Conservation (phyloP, 2,888 invertebrate species). For the Rhogogaster chlorosoma region DNA sequence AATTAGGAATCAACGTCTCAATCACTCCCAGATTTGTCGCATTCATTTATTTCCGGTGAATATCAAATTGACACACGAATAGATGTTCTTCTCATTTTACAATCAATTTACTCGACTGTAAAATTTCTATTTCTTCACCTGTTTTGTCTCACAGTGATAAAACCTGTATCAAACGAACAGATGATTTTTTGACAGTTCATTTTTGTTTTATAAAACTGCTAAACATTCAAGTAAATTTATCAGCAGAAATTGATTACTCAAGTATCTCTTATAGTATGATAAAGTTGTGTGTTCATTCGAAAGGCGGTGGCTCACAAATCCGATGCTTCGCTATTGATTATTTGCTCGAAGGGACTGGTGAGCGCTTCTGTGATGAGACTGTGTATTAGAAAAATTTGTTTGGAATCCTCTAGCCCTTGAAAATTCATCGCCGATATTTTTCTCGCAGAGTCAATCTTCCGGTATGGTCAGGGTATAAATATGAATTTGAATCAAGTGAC, state of each 20-base stretch:
- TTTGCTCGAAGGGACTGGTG: not conserved
- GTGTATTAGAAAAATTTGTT: not conserved
- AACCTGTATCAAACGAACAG: no score
- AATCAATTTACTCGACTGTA: not conserved
- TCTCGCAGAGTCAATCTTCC: not conserved
- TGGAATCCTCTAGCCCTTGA: not conserved
- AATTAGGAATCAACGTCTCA: slow-evolving; percentile 3
- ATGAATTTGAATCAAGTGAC: not conserved
- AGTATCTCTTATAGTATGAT: not conserved
- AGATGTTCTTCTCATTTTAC: not conserved
- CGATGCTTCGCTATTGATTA: not conserved
- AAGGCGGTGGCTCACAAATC: not conserved
- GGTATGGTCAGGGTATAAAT: not conserved
- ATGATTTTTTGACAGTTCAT: no score
- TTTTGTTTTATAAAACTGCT: no score
- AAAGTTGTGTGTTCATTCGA: not conserved
- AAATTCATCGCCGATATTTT: not conserved
- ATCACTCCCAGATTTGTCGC: not conserved
- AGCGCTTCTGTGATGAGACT: not conserved
- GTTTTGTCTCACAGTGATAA: not conserved
- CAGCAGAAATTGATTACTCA: no score
- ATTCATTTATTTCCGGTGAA: not conserved
- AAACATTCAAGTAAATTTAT: no score
- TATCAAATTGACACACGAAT: not conserved
- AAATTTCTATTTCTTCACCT: not conserved